Percentiles rank a stretch among this genome's conserved stretches.
These are phyloP conservation scores for Leptocoma aspasia DNA, from an alignment of 2,113 vertebrate species.

Conservation along the genomic window DNA sequence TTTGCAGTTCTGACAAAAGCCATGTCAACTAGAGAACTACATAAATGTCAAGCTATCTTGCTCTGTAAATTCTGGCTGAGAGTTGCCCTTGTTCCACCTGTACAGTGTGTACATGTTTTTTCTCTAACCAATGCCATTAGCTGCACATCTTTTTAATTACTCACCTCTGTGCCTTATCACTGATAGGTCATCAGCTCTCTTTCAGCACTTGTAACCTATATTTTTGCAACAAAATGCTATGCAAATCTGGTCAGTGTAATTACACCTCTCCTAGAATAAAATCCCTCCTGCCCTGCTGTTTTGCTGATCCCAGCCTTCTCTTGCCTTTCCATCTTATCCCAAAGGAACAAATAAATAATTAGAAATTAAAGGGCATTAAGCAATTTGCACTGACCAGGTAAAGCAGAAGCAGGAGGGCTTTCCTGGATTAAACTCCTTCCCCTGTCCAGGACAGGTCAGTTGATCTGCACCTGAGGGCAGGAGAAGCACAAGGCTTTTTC, in stretches of 20 bases:
- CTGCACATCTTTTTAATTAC: conserved; percentile 10
- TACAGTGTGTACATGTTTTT: neutral
- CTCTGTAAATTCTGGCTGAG: neutral
- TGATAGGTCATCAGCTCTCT: conserved; percentile 13
- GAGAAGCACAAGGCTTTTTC: neutral
- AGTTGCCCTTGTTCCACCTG: neutral
- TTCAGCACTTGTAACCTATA: conserved; percentile 7
- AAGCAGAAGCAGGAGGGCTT: neutral
- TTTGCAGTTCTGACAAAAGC: neutral
- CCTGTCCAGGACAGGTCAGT: neutral
- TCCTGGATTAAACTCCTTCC: neutral
- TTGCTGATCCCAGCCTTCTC: conserved; percentile 39
- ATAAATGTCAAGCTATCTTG: conserved; percentile 10
- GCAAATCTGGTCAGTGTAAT: conserved; percentile 60
- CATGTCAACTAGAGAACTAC: neutral
- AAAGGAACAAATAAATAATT: conserved; percentile 52
- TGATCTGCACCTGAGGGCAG: neutral
- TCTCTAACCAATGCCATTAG: neutral
- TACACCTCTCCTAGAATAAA: conserved; percentile 25
- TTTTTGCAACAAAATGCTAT: conserved; percentile 50
- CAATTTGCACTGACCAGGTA: neutral
- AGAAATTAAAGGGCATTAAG: conserved; percentile 40
- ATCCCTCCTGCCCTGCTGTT: conserved; percentile 7
- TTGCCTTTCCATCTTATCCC: neutral
- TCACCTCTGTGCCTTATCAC: neutral